Base-by-base conservation (phyloP, 2,113 vertebrate species). In the Stigmatopora nigra region DNA sequence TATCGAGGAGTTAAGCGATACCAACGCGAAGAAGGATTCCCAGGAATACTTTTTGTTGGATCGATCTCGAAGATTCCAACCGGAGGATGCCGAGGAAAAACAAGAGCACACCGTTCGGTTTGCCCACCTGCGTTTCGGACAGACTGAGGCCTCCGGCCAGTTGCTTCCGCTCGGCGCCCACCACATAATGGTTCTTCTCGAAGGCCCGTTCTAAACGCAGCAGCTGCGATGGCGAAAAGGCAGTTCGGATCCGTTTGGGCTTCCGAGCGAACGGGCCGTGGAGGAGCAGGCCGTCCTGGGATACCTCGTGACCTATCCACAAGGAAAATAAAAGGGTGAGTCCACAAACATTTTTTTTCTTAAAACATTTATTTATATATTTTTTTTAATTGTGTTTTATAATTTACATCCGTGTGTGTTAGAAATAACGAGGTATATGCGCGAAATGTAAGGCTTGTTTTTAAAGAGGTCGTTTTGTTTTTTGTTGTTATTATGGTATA, bases 161-260 rank as follows among this genome's bases (percentile, higher is more conserved):
- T 88, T 98, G 96, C 87, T 99, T 99, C 79, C 95, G 86, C 80
- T 98, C 96, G 15, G 94, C 94, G 3, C 96, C 95, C 69, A 98
- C 96, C 66, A 98, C 95, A 76, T 98, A 98, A 83, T 98, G 96
- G 80, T 99, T 98, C 91, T 98, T 99, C 90, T 98, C 96, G 75
- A 99, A 99, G 82, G 96, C 95, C 55, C 95, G 77, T 61, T 97
- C 96, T 78, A 98, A 90, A 0, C 94, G 90, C 76, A 98, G 92
- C 46, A 99, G 93, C 92, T 99, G 96, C 0, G 95, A 98, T 0
- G 95, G 95, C 0, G 94, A 98, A 76, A 99, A 99, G 82, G 95
- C 95, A 0, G 95, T 99, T 70, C 96, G 93, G 92, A 99, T 99
- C 81, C 96, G 92, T 73, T 99, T 99, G 82, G 95, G 95, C 58